Evolutionary conservation across 2,113 vertebrate genomes (phyloP), one percentile per base, ranked within the genome.

Genomic region (Hirundichthys speculiger): DNA sequence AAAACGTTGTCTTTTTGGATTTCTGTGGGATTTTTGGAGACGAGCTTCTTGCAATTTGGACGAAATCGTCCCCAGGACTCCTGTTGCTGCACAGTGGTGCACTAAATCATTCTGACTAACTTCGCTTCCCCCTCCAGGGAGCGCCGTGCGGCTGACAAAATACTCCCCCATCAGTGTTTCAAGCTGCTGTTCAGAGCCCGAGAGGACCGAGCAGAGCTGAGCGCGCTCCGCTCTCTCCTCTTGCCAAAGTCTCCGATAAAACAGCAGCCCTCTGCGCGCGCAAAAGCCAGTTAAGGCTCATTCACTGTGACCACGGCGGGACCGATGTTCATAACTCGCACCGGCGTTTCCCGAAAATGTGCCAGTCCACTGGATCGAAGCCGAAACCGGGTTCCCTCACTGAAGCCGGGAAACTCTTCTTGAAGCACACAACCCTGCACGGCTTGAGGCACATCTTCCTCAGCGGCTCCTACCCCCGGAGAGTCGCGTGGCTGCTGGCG

Each of bases 361-460:
- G 90, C 88, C 87, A 82, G 65, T 81, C 83, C 77, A 78, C 84
- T 15, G 84, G 76, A 41, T 74, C 88, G 6, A 90, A 89, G 72
- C 49, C 75, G 50, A 85, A 86, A 69, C 34, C 84, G 51, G 85
- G 86, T 9, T 91, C 92, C 11, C 69, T 93, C 5, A 50, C 88
- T 11, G 92, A 93, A 72, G 89, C 90, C 45, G 88, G 91, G n/a
- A 84, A 86, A 83, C 85, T 93, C 27, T 93, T 92, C 69, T 24
- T 94, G 62, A 91, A 90, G 38, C 92, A 92, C 77, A 93, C 86
- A 64, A 93, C 90, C 50, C 73, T 94, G 15, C 93, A 94, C 57
- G 93, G 93, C 19, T 59, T 94, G 45, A 86, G 90, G 69, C 92
- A 94, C 79, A 73, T 94, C 81, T 93, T 94, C 58, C 79, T 90